Evolutionary conservation across 2,888 invertebrate genomes (phyloP).

Genomic region (Quadroppia sp.): DNA sequence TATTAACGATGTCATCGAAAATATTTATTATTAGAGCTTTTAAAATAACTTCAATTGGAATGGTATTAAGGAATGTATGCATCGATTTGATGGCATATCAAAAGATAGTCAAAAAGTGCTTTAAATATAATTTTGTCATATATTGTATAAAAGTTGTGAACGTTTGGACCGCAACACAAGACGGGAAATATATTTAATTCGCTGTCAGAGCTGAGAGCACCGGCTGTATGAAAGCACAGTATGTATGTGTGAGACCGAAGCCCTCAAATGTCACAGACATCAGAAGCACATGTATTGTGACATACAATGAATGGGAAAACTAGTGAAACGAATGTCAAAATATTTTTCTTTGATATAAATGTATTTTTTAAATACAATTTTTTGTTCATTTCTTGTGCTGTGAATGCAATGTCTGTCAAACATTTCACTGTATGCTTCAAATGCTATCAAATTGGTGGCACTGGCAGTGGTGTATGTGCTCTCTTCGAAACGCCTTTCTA

Average conservation of each 20-base stretch:
- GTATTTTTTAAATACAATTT: slow-evolving; percentile 24
- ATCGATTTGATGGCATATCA: too few relatives aligned
- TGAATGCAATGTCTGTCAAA: slow-evolving; percentile 1
- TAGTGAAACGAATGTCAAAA: slow-evolving; percentile 2
- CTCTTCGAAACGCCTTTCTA: slow-evolving; percentile 17
- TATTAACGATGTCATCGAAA: too few relatives aligned
- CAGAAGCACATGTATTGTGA: not conserved
- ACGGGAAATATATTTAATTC: not conserved
- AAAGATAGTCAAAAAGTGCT: too few relatives aligned
- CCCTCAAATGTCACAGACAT: slow-evolving; percentile 7
- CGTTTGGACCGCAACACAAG: not conserved
- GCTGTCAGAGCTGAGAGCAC: not conserved
- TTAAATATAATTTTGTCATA: too few relatives aligned
- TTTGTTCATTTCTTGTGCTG: not conserved
- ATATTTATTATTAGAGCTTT: too few relatives aligned
- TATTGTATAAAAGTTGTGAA: too few relatives aligned
- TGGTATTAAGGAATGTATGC: too few relatives aligned
- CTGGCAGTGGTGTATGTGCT: not conserved
- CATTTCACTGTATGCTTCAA: not conserved
- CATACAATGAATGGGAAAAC: slow-evolving; percentile 10
- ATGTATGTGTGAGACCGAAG: not conserved
- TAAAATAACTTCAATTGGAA: too few relatives aligned
- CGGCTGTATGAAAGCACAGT: not conserved
- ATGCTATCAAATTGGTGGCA: slow-evolving; percentile 20
- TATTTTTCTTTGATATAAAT: not conserved